Base-by-base conservation (phyloP, 2,797 vertebrate species). In the Petrocephalus schoutedeni region DNA sequence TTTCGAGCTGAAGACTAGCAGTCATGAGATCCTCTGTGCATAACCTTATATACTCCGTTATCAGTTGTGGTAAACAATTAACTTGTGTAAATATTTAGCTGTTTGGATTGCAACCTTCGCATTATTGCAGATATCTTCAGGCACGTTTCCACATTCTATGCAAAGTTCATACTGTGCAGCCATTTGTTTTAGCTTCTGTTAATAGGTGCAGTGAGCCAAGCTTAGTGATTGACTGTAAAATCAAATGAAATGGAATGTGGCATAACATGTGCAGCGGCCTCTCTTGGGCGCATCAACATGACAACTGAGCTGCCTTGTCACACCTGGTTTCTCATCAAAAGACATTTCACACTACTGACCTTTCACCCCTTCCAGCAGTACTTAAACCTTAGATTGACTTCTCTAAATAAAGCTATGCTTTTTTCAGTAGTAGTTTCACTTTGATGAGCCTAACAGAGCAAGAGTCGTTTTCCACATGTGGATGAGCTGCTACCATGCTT, bases 1-100 rank as follows among this genome's bases (percentile, higher is more conserved):
- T 54, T 3, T 54, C 28, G 1, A 84, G 80, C 21, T 54, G 21
- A 84, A 84, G 12, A 10, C 21, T 51, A 54, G n/a, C 19, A 54
- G 80, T 14, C 80, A 14, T 84, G 49, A 49, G 12, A 7, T 23
- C 80, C 1, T 28, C 51, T 2, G n/a, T n/a, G 4, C 16, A n/a
- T 84, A 23, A 84, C n/a, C 51, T 28, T 54, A 16, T 0, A 1
- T 84, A 21, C 3, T 16, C 49, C 80, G 49, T 77, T 84, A 84
- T 84, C 80, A 12, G 51, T 28, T 4, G 9, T 12, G 80, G 80
- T 84, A 84, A 84, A 84, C 80, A 84, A 84, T 84, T 54, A 84
- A 84, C 80, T 84, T 54, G 49, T 54, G 80, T 51, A 23, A 84
- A 54, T 84, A 8, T 84, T 84, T 84, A 23, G 45, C 51, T 54